Percentiles rank a stretch among this genome's conserved stretches.
Conservation (phyloP, 92 coral and sea anemone genomes). For the Siderastrea radians region DNA sequence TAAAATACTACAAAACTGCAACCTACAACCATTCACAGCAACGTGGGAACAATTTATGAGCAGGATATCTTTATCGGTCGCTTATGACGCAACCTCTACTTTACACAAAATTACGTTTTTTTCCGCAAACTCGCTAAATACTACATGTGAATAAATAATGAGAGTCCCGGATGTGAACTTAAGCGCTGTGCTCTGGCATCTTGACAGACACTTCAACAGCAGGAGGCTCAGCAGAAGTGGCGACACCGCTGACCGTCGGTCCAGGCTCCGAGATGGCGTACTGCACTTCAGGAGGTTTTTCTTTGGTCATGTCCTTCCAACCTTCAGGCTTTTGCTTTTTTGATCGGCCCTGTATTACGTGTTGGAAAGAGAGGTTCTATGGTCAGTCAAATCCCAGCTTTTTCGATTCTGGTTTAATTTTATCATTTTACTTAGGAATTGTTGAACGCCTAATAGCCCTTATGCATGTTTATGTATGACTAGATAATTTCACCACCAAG, state of each 20-base stretch:
- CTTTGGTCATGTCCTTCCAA: slow-evolving; percentile 14
- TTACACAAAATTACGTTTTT: neutral
- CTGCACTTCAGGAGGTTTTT: slow-evolving; percentile 10
- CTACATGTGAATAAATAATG: neutral
- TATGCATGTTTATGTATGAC: no score
- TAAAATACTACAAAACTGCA: no score
- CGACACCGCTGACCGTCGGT: neutral
- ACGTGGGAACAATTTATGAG: no score
- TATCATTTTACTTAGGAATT: no score
- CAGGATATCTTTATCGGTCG: no score
- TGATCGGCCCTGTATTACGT: slow-evolving; percentile 7
- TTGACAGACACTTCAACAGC: neutral
- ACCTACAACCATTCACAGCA: no score
- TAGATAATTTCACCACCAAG: no score
- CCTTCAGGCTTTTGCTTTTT: slow-evolving; percentile 13
- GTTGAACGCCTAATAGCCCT: no score
- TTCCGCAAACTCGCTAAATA: neutral
- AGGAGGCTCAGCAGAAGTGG: neutral
- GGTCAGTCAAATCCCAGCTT: neutral
- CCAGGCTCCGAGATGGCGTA: neutral
- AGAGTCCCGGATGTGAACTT: neutral
- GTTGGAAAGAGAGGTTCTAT: neutral
- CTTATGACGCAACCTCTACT: neutral
- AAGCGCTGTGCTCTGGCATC: neutral
- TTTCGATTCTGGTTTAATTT: neutral